phyloP scores from a whole-genome alignment of 2,113 vertebrate species.

The Salvelinus alpinus region DNA sequence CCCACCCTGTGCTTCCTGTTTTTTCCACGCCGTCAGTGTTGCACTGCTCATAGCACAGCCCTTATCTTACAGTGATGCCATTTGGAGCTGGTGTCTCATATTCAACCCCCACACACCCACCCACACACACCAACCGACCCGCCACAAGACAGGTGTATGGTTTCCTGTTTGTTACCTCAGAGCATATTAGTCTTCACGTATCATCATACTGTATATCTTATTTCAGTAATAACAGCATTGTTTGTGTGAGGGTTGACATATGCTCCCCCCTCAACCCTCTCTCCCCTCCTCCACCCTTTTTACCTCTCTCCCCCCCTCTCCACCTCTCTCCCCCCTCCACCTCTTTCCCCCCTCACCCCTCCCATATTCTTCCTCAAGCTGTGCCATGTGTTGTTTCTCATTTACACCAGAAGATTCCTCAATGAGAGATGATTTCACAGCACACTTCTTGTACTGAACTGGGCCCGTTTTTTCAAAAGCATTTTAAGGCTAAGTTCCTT shows the following conservation, averaged over 20 bases:
- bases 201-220: neutral
- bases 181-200: neutral
- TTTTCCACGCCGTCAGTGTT: neutral
- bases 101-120: neutral
- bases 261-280: neutral
- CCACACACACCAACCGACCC: neutral
- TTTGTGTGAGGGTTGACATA: neutral
- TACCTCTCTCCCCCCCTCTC: no score
- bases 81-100: no score
- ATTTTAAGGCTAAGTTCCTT: neutral
- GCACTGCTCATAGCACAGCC: no score
- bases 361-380: neutral
- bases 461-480: no score
- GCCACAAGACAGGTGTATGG: neutral
- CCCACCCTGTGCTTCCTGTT: constrained; percentile 41
- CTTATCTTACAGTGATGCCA: no score
- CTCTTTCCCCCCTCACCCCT: no score
- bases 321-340: neutral
- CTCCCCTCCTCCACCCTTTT: neutral
- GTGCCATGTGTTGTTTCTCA: constrained; percentile 35
- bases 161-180: neutral
- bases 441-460: constrained; percentile 16
- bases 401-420: constrained; percentile 22
- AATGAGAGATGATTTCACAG: constrained; percentile 20
- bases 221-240: neutral